Evolutionary conservation across 2,888 invertebrate genomes (phyloP), one percentile per base, ranked within the genome.

Genomic region (Limenitis camilla): DNA sequence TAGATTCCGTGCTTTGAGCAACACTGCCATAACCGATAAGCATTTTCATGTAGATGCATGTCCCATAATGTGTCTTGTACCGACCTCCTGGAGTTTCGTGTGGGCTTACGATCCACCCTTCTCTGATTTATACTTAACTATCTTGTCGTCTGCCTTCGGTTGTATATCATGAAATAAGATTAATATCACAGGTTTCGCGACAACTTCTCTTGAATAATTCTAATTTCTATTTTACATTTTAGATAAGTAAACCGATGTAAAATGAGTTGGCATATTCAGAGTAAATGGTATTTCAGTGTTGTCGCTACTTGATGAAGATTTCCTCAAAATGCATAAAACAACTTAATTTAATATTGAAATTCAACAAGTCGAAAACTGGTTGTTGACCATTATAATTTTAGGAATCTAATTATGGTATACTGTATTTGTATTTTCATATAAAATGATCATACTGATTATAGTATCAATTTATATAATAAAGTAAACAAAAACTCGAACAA

Each of bases 51-150:
- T 11, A 49, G 19, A 49, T 29, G 40, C 44, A 52, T 33, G 27
- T 30, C 11, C 33, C 46, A 49, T 28, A 40, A 46, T 49, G 35
- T 41, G 38, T 38, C 27, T 52, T 19, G 39, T 40, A 50, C 45
- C 40, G 47, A 52, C 60, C 59, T 53, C 61, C 61, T 55, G 61
- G 40, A 49, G 59, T 35, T 54, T 40, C 10, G 59, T 52, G 60
- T 61, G 54, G 61, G 60, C 41, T 44, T 39, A 19, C 51, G 46
- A 52, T 52, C 40, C 52, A 49, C 58, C 52, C 53, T 54, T 52
- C 32, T 40, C 33, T 40, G 52, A 55, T 55, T 55, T 58, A 58
- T 55, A 52, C 40, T 40, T 41, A 43, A 35, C 55, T 31, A 42
- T 35, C 56, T 54, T 57, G 54, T 57, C 54, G 27, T 55, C 42